Conservation (phyloP, 2,888 invertebrate species). For the Leucophenga maculata region DNA sequence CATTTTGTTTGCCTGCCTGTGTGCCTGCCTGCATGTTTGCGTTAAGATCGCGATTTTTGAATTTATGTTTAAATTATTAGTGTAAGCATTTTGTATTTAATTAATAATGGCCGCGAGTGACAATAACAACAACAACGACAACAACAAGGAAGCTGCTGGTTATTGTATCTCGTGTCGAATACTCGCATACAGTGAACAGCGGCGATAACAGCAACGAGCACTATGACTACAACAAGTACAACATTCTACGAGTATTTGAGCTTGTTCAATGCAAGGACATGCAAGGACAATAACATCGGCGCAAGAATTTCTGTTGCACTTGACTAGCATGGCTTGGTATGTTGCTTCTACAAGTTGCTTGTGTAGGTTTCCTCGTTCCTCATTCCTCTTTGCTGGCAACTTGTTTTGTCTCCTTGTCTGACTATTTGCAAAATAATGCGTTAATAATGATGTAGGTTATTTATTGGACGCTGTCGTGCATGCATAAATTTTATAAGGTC, state of each 20-base stretch:
- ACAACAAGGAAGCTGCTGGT: constrained; percentile 7
- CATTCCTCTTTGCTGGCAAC: too few relatives aligned
- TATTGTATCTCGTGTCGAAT: background rate
- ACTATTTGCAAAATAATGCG: constrained; percentile 46
- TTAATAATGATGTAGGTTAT: constrained; percentile 56
- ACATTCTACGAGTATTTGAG: constrained; percentile 14
- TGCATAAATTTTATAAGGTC: constrained; percentile 19
- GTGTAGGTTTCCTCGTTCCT: too few relatives aligned
- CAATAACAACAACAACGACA: constrained; percentile 28
- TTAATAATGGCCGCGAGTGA: constrained; percentile 51
- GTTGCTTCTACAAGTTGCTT: background rate
- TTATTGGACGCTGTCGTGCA: constrained; percentile 31
- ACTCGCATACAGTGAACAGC: background rate
- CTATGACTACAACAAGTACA: constrained; percentile 27
- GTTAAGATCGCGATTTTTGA: constrained; percentile 28
- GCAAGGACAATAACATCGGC: constrained; percentile 17
- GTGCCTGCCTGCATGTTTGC: background rate
- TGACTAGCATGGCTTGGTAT: background rate
- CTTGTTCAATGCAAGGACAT: constrained; percentile 6
- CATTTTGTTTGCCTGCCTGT: constrained; percentile 24
- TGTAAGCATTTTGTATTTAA: constrained; percentile 67
- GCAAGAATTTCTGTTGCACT: constrained; percentile 1
- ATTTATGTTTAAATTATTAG: constrained; percentile 65
- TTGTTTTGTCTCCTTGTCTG: background rate
- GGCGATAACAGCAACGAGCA: background rate